Evolutionary conservation across 2,888 invertebrate genomes (phyloP).

Genomic region (Rhorus exstirpatorius): DNA sequence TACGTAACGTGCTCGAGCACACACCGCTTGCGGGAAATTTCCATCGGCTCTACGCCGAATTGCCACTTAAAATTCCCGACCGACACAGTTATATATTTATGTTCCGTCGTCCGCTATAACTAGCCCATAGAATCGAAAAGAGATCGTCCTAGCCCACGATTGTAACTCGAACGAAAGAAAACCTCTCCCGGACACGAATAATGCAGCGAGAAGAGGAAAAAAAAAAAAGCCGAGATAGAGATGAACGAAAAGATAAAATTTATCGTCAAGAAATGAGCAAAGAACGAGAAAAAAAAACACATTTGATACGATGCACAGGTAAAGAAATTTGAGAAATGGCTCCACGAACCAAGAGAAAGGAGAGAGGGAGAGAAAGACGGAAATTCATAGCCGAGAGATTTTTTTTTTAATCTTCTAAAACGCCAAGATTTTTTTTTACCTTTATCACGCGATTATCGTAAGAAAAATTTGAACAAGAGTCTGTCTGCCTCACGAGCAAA

Average conservation of each 20-base stretch:
- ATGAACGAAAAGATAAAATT: not conserved
- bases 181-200: constrained; percentile 20
- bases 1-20: constrained; percentile 70
- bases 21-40: constrained; percentile 71
- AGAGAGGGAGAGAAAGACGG: no score
- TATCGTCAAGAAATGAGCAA: not conserved
- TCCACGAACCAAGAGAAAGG: no score
- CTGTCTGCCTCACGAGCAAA: no score
- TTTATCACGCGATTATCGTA: no score
- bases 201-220: constrained; percentile 3
- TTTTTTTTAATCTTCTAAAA: no score
- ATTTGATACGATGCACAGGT: no score
- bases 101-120: constrained; percentile 68
- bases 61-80: constrained; percentile 72
- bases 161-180: constrained; percentile 38
- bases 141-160: constrained; percentile 55
- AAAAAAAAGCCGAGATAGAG: constrained; percentile 5
- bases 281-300: not conserved
- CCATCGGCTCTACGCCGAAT: constrained; percentile 70
- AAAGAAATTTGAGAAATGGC: not conserved
- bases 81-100: constrained; percentile 72
- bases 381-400: no score
- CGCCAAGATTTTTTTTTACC: no score
- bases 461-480: no score
- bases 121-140: constrained; percentile 63